Percentiles rank a stretch among this genome's conserved stretches.
These are phyloP conservation scores for Chloroceryle inda DNA, from an alignment of 2,797 vertebrate genomes.

Conservation along the genomic window DNA sequence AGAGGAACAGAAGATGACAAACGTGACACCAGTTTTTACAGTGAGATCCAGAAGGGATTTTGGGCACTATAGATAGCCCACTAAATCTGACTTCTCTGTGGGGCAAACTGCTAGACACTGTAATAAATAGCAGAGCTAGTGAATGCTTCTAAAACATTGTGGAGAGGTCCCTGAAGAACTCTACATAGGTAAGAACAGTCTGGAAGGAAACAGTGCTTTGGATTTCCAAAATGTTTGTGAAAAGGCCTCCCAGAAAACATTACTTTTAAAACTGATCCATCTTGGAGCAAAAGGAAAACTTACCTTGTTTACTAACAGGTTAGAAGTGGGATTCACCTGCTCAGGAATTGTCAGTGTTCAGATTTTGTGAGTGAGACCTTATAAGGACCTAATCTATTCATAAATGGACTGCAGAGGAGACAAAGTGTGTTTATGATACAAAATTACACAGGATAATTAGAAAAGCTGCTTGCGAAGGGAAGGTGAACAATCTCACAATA, in stretches of 20 bases:
- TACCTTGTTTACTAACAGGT: fast-evolving
- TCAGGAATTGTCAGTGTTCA: not conserved
- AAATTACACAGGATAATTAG: constrained; percentile 43
- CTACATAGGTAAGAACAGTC: not conserved
- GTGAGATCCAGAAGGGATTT: constrained; percentile 26
- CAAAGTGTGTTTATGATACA: not conserved
- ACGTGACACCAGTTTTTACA: constrained; percentile 34
- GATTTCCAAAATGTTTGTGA: not conserved
- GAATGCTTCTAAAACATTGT: not conserved
- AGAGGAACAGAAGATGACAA: constrained; percentile 16
- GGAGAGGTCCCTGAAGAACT: not conserved
- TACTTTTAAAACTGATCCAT: not conserved
- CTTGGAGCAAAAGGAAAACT: not conserved
- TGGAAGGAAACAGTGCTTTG: not conserved
- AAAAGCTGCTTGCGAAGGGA: constrained; percentile 36
- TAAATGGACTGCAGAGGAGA: constrained; percentile 9
- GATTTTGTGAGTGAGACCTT: not conserved
- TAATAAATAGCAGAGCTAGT: not conserved
- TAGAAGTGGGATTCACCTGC: not conserved
- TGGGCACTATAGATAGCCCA: constrained; percentile 20
- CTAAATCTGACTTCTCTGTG: constrained; percentile 15
- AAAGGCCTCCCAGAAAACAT: not conserved
- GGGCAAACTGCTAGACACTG: constrained; percentile 4
- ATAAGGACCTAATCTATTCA: not conserved
- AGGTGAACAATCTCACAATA: not conserved